Evolutionary conservation across 2,113 vertebrate species (phyloP).

Genomic region (Rhinogobius similis): DNA sequence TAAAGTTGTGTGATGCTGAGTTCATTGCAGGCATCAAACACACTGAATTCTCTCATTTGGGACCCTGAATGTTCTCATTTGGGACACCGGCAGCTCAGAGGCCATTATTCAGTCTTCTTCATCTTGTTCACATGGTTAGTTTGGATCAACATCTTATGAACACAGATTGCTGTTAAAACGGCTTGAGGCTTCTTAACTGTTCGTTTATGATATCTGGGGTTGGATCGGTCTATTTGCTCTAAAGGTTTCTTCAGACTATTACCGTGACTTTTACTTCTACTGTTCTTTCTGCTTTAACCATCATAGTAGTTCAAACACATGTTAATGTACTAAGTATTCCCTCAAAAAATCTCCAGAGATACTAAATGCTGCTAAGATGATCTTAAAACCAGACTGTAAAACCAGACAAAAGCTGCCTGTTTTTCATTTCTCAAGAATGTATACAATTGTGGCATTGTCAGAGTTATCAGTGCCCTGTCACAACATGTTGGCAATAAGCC

Average conservation of each 20-base stretch:
- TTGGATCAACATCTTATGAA: conserved; percentile 35
- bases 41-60: conserved; percentile 34
- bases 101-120: conserved; percentile 26
- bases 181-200: background rate
- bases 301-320: background rate
- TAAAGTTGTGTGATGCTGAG: conserved; percentile 29
- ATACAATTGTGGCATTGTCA: conserved; percentile 34
- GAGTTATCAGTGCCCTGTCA: conserved; percentile 52
- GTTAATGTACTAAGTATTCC: background rate
- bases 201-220: background rate
- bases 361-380: background rate
- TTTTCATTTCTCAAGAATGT: conserved; percentile 6
- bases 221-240: background rate
- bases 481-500: conserved; percentile 49
- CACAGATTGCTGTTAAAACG: conserved; percentile 15
- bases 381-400: conserved; percentile 13
- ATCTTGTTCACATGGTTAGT: conserved; percentile 23
- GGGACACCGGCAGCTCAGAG: conserved; percentile 41
- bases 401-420: background rate
- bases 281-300: too few relatives aligned
- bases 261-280: background rate
- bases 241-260: background rate
- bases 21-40: conserved; percentile 45
- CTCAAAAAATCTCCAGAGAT: background rate
- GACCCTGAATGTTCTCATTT: conserved; percentile 38